These are phyloP conservation scores for Eudemis profundana DNA, from an alignment of 2,888 invertebrate genomes.

Conservation along the genomic window DNA sequence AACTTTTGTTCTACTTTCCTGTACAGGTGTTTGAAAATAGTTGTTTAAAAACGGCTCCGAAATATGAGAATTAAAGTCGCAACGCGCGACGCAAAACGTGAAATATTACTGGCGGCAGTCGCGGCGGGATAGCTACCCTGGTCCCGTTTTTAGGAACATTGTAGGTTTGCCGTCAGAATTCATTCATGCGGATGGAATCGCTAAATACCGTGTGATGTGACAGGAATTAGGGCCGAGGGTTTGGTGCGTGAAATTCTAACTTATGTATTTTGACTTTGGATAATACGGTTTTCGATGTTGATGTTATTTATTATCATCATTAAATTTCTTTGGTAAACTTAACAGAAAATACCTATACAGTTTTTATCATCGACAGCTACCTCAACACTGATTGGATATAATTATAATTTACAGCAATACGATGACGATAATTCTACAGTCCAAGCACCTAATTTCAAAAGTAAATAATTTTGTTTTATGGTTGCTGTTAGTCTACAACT, in stretches of 20 bases:
- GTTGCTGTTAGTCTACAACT: no score
- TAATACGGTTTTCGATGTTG: neutral
- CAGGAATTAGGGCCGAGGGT: slow-evolving; percentile 11
- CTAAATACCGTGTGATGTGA: slow-evolving; percentile 30
- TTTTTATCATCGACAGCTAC: no score
- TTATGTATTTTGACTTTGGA: neutral
- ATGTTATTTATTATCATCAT: slow-evolving; percentile 6
- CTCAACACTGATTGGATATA: no score
- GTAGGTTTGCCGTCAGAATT: slow-evolving; percentile 13
- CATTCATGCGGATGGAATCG: slow-evolving; percentile 27
- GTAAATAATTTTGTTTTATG: no score
- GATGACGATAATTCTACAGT: no score
- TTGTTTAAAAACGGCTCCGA: slow-evolving; percentile 28
- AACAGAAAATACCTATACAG: no score
- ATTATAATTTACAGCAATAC: no score
- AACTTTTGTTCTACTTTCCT: slow-evolving; percentile 22
- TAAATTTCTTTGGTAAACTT: no score
- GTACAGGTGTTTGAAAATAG: slow-evolving; percentile 25
- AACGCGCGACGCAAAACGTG: slow-evolving; percentile 11
- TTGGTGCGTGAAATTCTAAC: neutral
- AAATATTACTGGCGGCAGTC: slow-evolving; percentile 19
- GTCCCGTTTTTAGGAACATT: slow-evolving; percentile 25
- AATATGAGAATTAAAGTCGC: slow-evolving; percentile 33
- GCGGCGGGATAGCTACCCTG: slow-evolving; percentile 3
- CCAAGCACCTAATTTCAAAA: no score